phyloP scores from a whole-genome alignment of 2,888 invertebrate genomes.

The Drosophila hamatofila region DNA sequence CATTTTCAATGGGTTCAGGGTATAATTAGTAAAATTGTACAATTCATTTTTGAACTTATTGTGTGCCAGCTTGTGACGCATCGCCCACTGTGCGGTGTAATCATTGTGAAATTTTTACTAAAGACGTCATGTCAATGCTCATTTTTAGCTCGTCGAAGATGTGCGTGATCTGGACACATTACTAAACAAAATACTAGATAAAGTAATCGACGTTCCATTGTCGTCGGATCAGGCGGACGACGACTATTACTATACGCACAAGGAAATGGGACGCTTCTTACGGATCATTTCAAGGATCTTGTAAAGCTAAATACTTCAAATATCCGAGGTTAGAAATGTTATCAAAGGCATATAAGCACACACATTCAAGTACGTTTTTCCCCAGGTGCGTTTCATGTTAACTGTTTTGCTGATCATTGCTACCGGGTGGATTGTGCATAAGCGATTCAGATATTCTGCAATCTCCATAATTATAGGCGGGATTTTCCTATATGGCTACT shows the following conservation, averaged over 20 bases:
- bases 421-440: constrained; percentile 63
- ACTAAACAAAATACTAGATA: constrained; percentile 67
- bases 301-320: constrained; percentile 55
- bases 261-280: constrained; percentile 47
- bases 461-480: constrained; percentile 55
- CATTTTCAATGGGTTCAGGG: too few relatives aligned
- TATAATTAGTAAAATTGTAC: too few relatives aligned
- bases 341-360: constrained; percentile 8
- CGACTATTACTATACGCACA: constrained; percentile 34
- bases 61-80: too few relatives aligned
- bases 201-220: constrained; percentile 44
- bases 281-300: constrained; percentile 67
- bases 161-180: constrained; percentile 80
- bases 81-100: too few relatives aligned
- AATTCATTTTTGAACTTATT: too few relatives aligned
- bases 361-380: constrained; percentile 6
- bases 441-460: constrained; percentile 57
- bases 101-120: neutral
- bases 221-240: constrained; percentile 10
- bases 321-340: constrained; percentile 67
- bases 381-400: constrained; percentile 73
- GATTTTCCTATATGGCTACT: constrained; percentile 71
- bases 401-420: constrained; percentile 40
- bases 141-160: constrained; percentile 71
- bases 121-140: constrained; percentile 55